Evolutionary conservation across 2,888 invertebrate genomes (phyloP), one percentile per base, ranked within the genome.

Genomic region (Pemphredon lugubris): DNA sequence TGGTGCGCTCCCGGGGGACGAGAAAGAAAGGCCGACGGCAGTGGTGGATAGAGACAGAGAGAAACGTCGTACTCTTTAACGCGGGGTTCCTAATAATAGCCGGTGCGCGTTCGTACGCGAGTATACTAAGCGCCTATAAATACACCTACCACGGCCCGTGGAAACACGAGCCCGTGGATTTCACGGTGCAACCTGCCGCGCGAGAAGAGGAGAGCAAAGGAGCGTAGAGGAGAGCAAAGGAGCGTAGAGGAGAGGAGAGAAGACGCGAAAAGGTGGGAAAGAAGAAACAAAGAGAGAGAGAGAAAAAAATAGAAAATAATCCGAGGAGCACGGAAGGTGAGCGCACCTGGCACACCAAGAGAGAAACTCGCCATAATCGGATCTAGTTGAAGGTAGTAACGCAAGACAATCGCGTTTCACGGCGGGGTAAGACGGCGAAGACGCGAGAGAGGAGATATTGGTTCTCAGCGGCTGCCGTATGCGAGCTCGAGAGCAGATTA

Each of bases 81-180:
- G 61, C 74, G 61, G 59, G n/a, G n/a, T n/a, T 60, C 79, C 85
- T 85, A 85, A 85, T 83, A 85, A 85, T 85, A 85, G 83, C 73
- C 57, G 65, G 65, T 63, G 79, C 70, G 73, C 73, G 81, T 76
- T 82, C 72, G 64, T 58, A 71, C 75, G 74, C 73, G 78, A 76
- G 81, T 80, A 74, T 79, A 77, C 70, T 69, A 75, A 76, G 83
- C 83, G 71, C 69, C 82, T 82, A 82, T 81, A 82, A 82, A 82
- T 82, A 82, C 69, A 65, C 73, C 66, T 77, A 75, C 75, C 78
- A 68, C 81, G 70, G 81, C 67, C 81, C 82, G 81, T 83, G 81
- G 83, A 82, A 82, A 82, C 69, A 77, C 84, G 84, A 83, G 78
- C 79, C 75, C 75, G 77, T 72, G 71, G 81, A 76, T 76, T 76